These are phyloP conservation scores for Sarcophaga rosellei DNA, from an alignment of 2,888 invertebrate species.

Conservation along the genomic window DNA sequence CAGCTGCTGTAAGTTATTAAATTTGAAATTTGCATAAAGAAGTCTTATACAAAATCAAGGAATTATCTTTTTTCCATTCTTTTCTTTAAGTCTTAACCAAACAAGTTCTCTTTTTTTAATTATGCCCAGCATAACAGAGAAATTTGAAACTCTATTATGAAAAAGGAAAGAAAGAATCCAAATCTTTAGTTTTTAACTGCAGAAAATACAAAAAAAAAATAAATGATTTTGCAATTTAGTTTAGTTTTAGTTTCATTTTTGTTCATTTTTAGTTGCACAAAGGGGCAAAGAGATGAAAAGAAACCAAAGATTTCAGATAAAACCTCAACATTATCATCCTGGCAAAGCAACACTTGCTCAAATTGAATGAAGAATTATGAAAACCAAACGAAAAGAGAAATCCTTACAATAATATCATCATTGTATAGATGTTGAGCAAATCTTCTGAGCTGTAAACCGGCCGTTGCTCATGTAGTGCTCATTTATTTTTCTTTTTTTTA, in stretches of 20 bases:
- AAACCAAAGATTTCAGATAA: slow-evolving; percentile 59
- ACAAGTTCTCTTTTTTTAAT: slow-evolving; percentile 34
- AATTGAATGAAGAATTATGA: not conserved
- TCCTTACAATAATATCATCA: too few relatives aligned
- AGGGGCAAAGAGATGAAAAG: slow-evolving; percentile 27
- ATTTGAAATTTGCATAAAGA: slow-evolving; percentile 59
- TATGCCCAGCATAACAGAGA: slow-evolving; percentile 21
- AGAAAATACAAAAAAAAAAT: not conserved
- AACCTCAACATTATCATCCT: slow-evolving; percentile 59
- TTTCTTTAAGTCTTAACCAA: slow-evolving; percentile 24
- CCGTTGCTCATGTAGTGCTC: slow-evolving; percentile 22
- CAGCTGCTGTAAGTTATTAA: slow-evolving; percentile 66
- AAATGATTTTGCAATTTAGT: not conserved
- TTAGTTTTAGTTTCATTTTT: not conserved
- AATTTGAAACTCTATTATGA: slow-evolving; percentile 59
- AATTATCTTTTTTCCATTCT: not conserved
- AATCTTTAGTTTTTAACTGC: too few relatives aligned
- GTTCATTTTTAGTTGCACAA: slow-evolving; percentile 31
- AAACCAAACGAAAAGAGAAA: slow-evolving; percentile 4
- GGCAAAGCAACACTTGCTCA: slow-evolving; percentile 41
- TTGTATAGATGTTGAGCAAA: slow-evolving; percentile 23
- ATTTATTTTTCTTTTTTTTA: slow-evolving; percentile 1
- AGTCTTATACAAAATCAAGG: slow-evolving; percentile 27
- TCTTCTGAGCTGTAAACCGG: slow-evolving; percentile 47
- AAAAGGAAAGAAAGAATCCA: not conserved